Percentiles rank a stretch among this genome's conserved stretches.
These are phyloP conservation scores for Laticauda colubrina DNA, from an alignment of 2,113 vertebrate species.

Conservation along the genomic window DNA sequence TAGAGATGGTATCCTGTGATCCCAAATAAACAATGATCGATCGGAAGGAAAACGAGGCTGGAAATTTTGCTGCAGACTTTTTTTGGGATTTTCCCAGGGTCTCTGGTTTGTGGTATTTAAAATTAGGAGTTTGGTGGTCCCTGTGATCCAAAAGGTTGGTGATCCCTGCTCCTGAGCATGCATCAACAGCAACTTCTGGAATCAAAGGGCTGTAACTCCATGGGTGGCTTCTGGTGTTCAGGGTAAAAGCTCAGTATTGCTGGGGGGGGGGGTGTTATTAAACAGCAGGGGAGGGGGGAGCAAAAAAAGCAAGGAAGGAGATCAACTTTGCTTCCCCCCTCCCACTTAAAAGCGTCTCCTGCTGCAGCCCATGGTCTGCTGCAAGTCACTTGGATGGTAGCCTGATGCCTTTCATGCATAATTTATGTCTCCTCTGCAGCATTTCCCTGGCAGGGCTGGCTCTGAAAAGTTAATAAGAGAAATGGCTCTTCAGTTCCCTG, in stretches of 20 bases:
- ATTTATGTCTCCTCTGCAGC: conserved; percentile 2
- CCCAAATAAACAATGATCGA: no score
- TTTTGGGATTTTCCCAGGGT: no score
- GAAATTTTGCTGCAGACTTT: no score
- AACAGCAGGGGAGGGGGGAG: neutral
- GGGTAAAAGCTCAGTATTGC: neutral
- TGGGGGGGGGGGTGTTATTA: neutral
- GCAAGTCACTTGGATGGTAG: neutral
- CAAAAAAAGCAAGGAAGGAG: neutral
- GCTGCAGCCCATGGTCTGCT: neutral
- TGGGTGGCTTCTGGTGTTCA: neutral
- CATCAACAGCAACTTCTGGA: neutral
- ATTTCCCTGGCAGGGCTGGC: neutral
- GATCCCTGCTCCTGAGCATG: neutral
- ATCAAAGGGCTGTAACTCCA: neutral
- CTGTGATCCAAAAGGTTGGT: no score
- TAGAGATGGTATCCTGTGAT: no score
- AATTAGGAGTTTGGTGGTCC: no score
- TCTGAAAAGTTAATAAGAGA: conserved; percentile 1
- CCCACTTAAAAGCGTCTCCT: neutral
- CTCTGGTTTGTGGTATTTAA: no score
- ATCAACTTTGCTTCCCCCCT: neutral
- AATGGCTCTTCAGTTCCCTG: neutral
- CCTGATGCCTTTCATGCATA: neutral
- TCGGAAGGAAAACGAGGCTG: no score